Base-by-base conservation (phyloP, 2,888 invertebrate species). In the Pristionchus fissidentatus region DNA sequence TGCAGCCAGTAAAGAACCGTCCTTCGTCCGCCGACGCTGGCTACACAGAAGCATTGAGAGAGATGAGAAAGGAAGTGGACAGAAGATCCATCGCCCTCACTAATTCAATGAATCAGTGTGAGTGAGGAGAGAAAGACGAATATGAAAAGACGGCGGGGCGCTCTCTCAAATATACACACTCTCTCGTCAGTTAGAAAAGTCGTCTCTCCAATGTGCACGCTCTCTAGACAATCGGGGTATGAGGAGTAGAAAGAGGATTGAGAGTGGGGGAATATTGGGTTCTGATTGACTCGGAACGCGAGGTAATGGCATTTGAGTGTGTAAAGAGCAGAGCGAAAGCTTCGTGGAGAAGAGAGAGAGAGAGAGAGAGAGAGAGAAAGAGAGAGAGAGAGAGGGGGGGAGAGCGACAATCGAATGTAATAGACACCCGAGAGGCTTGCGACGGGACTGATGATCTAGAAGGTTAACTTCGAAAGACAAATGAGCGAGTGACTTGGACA, bases 21-120 rank as follows among this genome's bases (percentile, higher is more conserved):
- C 90, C 91, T 29, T 90, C 89, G 29, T 91, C 91, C 7, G 91
- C 90, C 13, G 91, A 91, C 85, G 88, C 89, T 22, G 85, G 87
- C 49, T 90, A 91, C 84, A 84, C 89, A 22, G 89, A 90, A 84
- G 89, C 91, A 2, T 84, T 91, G 84, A 85, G 86, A 62, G 87
- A 88, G 70, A 86, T 90, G 41, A 80, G 88, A 46, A 87, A 87
- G 75, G 89, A 90, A 83, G 85, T 87, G 55, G 84, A 85, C 29
- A 85, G 85, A 15, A 85, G 87, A 73, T 85, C 82, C 38, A 49
- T 90, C 79, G 84, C 87, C 19, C 88, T 90, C 83, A 87, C 90
- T n/a, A 83, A 85, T 70, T 90, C 89, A 13, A 86, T 88, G 19
- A 87, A 87, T 75, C 89, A 87, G 84, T 84, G 90, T 90, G 75